Conservation (phyloP, 2,888 invertebrate species). For the Chalcosyrphus nemorum region DNA sequence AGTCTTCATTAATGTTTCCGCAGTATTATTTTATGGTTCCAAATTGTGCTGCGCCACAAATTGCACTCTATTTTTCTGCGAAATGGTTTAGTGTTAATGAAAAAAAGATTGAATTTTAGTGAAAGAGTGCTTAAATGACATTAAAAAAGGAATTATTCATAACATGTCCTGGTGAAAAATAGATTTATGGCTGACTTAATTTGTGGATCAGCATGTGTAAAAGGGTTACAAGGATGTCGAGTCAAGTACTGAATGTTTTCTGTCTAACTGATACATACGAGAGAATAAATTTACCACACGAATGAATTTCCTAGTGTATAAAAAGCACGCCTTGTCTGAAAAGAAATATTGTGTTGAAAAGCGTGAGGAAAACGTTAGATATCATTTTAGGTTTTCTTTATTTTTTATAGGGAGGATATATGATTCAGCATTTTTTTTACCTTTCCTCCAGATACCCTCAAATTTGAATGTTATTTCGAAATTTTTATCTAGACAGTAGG, state of each 20-base stretch:
- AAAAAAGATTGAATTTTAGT: neutral
- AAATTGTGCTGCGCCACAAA: neutral
- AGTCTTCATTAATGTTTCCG: neutral
- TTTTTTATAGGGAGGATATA: neutral
- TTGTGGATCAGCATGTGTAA: neutral
- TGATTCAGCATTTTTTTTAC: neutral
- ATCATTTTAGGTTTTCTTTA: neutral
- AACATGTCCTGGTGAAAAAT: neutral
- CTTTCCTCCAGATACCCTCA: neutral
- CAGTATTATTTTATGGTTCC: neutral
- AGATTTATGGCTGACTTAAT: constrained; percentile 13
- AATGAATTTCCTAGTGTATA: neutral
- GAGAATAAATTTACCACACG: neutral
- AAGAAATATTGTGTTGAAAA: neutral
- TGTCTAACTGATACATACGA: neutral
- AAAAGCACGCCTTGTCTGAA: neutral
- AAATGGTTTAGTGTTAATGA: neutral
- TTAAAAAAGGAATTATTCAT: neutral
- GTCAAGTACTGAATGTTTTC: neutral
- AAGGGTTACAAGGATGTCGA: neutral
- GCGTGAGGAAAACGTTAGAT: neutral
- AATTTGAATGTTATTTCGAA: neutral
- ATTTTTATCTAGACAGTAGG: neutral
- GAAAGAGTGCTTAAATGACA: neutral
- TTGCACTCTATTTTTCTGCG: neutral